Conservation (phyloP, 2,113 vertebrate species). For the Podocnemis expansa region DNA sequence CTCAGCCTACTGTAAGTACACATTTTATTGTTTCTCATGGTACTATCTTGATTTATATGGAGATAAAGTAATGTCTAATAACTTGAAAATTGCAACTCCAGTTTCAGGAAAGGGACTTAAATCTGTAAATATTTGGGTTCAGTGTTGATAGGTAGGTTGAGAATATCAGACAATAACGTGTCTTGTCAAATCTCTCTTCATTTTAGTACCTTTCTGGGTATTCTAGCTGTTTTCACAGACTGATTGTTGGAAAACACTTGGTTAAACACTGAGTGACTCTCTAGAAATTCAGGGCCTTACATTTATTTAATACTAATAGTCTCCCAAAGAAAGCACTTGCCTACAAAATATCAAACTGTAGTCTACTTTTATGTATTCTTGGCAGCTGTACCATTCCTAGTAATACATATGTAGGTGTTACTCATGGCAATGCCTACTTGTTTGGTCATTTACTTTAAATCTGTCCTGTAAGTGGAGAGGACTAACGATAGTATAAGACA, state of each 20-base stretch:
- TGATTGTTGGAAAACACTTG: not conserved
- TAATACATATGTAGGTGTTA: not conserved
- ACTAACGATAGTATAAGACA: not conserved
- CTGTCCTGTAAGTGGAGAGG: not conserved
- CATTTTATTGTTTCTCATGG: not conserved
- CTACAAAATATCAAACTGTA: not conserved
- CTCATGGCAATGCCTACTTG: not conserved
- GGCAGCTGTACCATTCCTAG: not conserved
- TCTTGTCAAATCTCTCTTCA: not conserved
- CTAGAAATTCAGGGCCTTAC: not conserved
- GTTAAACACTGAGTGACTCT: not conserved
- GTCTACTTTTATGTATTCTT: not conserved
- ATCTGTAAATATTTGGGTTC: not conserved
- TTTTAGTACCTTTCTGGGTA: not conserved
- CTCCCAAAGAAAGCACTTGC: not conserved
- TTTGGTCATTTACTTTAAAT: not conserved
- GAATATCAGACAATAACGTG: not conserved
- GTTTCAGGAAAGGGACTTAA: not conserved
- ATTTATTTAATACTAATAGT: not conserved
- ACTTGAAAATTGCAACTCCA: not conserved
- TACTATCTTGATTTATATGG: not conserved
- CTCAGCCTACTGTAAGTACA: slow-evolving; percentile 87
- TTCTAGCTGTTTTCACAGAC: not conserved
- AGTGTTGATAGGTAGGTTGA: not conserved
- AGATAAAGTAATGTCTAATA: not conserved